These are phyloP conservation scores for Furnarius figulus DNA, from an alignment of 2,113 vertebrate species.

Conservation along the genomic window DNA sequence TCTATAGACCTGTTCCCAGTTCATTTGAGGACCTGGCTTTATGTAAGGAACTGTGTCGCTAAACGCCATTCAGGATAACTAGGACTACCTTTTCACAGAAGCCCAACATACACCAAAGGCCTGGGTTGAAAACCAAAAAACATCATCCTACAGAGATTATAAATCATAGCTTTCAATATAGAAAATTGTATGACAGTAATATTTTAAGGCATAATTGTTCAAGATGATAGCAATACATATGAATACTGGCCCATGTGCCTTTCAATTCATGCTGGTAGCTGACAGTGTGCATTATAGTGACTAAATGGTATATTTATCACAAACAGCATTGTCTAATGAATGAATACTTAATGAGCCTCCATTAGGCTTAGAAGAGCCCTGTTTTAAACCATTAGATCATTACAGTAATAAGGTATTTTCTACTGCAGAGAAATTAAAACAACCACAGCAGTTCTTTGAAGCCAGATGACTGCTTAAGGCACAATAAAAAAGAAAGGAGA, in stretches of 20 bases:
- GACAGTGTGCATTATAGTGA: neutral
- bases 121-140: neutral
- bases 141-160: neutral
- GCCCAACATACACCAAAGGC: neutral
- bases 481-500: neutral
- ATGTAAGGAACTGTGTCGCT: neutral
- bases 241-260: neutral
- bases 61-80: neutral
- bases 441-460: conserved; percentile 44
- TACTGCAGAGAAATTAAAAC: conserved; percentile 22
- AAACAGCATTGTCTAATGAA: neutral
- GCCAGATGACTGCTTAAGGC: conserved; percentile 14
- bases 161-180: neutral
- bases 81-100: neutral
- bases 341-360: conserved; percentile 19
- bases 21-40: neutral
- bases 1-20: neutral
- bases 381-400: conserved; percentile 41
- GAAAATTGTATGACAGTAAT: neutral
- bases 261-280: neutral
- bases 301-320: conserved; percentile 16
- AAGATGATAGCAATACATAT: neutral
- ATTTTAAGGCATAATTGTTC: neutral
- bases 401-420: conserved; percentile 57
- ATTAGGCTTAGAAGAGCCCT: conserved; percentile 3